Percentiles rank a stretch among this genome's conserved stretches.
These are phyloP conservation scores for Oncorhynchus clarkii DNA, from an alignment of 2,113 vertebrate genomes.

Conservation along the genomic window DNA sequence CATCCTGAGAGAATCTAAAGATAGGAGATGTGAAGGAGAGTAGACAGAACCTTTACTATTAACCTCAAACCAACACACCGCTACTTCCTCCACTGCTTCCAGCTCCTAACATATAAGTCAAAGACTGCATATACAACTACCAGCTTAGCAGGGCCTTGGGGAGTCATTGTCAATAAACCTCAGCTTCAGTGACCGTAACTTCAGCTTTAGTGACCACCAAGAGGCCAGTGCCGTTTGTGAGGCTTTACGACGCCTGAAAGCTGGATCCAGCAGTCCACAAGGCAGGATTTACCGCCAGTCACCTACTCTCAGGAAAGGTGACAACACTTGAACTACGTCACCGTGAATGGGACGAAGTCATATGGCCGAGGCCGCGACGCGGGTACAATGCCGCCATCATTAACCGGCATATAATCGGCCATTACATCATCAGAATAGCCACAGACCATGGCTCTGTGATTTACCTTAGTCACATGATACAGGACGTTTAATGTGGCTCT, in stretches of 20 bases:
- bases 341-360: neutral
- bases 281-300: slow-evolving; percentile 8
- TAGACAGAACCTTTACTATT: too few relatives aligned
- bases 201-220: slow-evolving; percentile 7
- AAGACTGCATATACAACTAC: neutral
- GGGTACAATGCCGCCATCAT: neutral
- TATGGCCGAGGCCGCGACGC: neutral
- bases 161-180: neutral
- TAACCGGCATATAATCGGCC: slow-evolving; percentile 23
- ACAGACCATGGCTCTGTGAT: slow-evolving; percentile 12
- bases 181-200: slow-evolving; percentile 3
- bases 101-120: too few relatives aligned
- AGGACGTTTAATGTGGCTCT: neutral
- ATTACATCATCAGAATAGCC: slow-evolving; percentile 27
- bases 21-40: neutral
- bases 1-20: neutral
- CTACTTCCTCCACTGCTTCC: too few relatives aligned
- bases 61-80: too few relatives aligned
- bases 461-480: neutral
- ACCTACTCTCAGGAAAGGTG: neutral
- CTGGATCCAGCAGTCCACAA: neutral
- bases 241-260: neutral
- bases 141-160: neutral
- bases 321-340: neutral
- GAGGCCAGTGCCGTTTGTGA: neutral